These are phyloP conservation scores for Odontamblyopus lacepedii DNA, from an alignment of 2,797 vertebrate genomes.

Conservation along the genomic window DNA sequence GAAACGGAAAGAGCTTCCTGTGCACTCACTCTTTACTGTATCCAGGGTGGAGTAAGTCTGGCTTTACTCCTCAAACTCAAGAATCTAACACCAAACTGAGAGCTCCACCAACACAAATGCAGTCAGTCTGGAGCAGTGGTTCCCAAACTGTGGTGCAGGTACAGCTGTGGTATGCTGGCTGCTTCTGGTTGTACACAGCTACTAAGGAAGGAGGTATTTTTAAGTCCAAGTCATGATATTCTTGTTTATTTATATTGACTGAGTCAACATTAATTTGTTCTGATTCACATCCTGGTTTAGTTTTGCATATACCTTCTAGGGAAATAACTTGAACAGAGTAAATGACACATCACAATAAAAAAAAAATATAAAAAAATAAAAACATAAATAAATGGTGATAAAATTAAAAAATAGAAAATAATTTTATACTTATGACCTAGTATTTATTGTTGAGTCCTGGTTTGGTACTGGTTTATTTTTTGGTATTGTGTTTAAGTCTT, in stretches of 20 bases:
- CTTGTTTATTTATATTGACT: not conserved
- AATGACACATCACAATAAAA: no score
- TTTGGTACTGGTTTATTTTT: not conserved
- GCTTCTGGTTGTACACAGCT: not conserved
- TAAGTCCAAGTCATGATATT: not conserved
- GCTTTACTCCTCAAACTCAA: slow-evolving; percentile 4
- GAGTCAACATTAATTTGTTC: not conserved
- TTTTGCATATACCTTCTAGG: not conserved
- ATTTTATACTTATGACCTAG: not conserved
- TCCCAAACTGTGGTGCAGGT: not conserved
- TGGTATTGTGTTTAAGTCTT: not conserved
- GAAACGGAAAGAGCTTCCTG: slow-evolving; percentile 60
- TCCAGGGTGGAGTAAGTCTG: slow-evolving; percentile 51
- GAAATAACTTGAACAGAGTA: no score
- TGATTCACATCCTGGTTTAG: not conserved
- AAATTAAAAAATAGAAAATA: no score
- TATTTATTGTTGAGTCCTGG: not conserved
- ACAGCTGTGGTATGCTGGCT: not conserved
- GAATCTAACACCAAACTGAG: slow-evolving; percentile 26
- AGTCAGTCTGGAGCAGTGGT: not conserved
- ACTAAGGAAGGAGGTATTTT: not conserved
- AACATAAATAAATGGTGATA: no score
- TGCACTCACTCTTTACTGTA: slow-evolving; percentile 41
- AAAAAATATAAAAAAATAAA: no score
- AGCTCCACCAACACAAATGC: not conserved